Evolutionary conservation across 2,888 invertebrate genomes (phyloP), one percentile per base, ranked within the genome.

Genomic region (Acronicta aceris): DNA sequence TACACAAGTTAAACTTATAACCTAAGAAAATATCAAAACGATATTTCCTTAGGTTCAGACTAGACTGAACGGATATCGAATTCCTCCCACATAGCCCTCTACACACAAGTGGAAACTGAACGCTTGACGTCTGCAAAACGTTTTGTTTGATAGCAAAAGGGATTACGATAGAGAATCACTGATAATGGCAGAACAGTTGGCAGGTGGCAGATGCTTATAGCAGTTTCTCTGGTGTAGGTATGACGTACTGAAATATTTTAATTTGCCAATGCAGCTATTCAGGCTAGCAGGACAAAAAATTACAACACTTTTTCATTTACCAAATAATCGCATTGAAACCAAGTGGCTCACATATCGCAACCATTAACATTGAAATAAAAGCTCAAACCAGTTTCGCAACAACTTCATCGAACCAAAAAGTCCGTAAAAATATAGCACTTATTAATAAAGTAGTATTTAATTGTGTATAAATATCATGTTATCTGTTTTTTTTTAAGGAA

Each of bases 381-480:
- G 43, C 36, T 16, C 15, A 38, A 71, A 72, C 58, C 49, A 57
- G 63, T 75, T 74, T 57, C 30, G 47, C 50, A 69, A 74, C 59
- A 57, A 56, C 45, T 58, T 66, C 15, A 59, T 57, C 56, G 33
- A 63, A 56, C 30, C 42, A 58, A 54, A 57, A 57, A 54, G 30
- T 10, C 15, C 7, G 45, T 33, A 27, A 45, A 51, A 59, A 52
- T 61, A 62, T 54, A 57, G n/a, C 51, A 42, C 15, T 48, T 60
- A n/a, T 62, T 52, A 43, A 45, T 41, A 49, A 63, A 63, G 59
- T 50, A 30, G 43, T 50, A 51, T 51, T 45, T 10, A 47, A 46
- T 52, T 17, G 15, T 43, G 21, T 53, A 42, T 42, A 52, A 45
- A 49, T 66, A 70, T 40, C 30, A 36, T n/a, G 50, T 16, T 54